Evolutionary conservation across 2,113 vertebrate species (phyloP), one percentile per base, ranked within the genome.

Genomic region (Chaetura pelagica): DNA sequence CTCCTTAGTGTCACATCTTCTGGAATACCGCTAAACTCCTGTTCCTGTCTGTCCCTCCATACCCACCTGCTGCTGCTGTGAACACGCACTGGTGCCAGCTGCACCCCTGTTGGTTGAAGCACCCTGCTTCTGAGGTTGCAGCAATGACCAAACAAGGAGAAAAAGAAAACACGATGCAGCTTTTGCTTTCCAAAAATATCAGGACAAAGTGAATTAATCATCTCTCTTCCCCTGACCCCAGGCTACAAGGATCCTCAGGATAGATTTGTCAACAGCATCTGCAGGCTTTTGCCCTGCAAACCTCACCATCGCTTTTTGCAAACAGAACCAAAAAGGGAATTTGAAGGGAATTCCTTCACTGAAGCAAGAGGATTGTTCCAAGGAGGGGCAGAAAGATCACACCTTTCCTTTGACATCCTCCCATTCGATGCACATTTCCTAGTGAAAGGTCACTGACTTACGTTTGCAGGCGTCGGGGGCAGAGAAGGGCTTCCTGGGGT

Each of bases 401-500:
- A 67, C 49, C 27, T 72, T 90, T 87, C 27, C 0, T 64, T 69
- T 30, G 40, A 46, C 19, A 21, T 27, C 4, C 46, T 74, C 7
- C 18, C 18, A 27, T 40, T 40, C 16, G 24, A 64, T 38, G 52
- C 87, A 62, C 26, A 42, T 66, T 59, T 69, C 23, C 8, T 15
- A 26, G 62, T 12, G 40, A n/a, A 11, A 34, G 30, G 12, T 19
- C 1, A 3, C n/a, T 68, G 59, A 93, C 98, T 99, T 98, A 99
- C 99, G 76, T 98, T 98, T 99, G 98, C 99, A 99, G 94, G 99
- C 97, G 4, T 99, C 98, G 0, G 98, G 98, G 62, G 98, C 98
- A 7, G 98, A 98, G 66, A 98, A 98, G 0, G 98, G 98, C 67
- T 97, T 97, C 63, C 97, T 97, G n/a, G 98, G 98, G 97, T 99